These are phyloP conservation scores for Drosophila eugracilis DNA, from an alignment of 1,140 invertebrate genomes.

Conservation along the genomic window DNA sequence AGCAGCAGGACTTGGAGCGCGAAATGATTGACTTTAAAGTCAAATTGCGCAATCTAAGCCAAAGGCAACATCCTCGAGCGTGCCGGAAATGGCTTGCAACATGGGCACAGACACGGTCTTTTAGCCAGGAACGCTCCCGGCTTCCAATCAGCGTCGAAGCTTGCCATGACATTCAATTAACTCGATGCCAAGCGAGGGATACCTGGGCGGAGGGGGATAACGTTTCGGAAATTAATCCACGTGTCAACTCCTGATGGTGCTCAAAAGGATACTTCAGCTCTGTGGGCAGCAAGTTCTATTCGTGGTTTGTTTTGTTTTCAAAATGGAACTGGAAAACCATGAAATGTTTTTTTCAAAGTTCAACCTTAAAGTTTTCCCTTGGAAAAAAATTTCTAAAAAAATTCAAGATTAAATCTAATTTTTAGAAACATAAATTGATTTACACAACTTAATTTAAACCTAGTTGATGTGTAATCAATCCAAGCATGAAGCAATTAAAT, in stretches of 20 bases:
- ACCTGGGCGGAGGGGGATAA: not conserved
- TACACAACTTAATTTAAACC: not conserved
- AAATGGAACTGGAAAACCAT: too few relatives aligned
- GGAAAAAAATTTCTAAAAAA: not conserved
- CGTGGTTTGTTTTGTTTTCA: not conserved
- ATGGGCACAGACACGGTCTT: not conserved
- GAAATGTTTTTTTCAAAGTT: not conserved
- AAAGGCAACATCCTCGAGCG: constrained; percentile 8
- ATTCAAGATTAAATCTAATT: too few relatives aligned
- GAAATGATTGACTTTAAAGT: constrained; percentile 78
- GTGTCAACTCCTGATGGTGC: not conserved
- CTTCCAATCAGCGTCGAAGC: constrained; percentile 25
- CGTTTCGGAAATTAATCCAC: constrained; percentile 33
- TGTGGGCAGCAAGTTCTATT: not conserved
- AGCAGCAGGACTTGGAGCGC: constrained; percentile 16
- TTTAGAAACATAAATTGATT: not conserved
- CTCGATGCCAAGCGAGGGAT: constrained; percentile 34
- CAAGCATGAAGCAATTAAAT: constrained; percentile 10
- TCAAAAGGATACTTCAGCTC: not conserved
- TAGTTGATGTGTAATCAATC: not conserved
- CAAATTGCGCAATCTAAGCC: constrained; percentile 64
- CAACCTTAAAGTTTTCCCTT: not conserved
- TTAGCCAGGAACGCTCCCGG: not conserved
- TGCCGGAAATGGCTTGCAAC: constrained; percentile 50
- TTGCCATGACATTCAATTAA: constrained; percentile 70